phyloP scores from a whole-genome alignment of 2,888 invertebrate species.

The Drosophila nr. medialis region DNA sequence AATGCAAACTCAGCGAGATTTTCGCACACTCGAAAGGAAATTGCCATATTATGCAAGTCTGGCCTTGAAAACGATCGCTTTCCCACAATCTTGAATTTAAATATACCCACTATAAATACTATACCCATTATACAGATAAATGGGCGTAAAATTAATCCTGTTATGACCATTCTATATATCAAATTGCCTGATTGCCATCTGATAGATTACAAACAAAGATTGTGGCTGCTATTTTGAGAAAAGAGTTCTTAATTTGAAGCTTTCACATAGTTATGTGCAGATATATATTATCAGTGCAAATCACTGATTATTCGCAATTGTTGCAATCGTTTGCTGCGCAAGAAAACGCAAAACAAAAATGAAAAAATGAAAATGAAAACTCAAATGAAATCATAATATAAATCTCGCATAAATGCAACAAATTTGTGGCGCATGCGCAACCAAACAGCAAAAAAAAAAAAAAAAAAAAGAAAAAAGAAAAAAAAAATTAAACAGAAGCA shows the following conservation, averaged over 20 bases:
- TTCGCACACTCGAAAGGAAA: conserved; percentile 4
- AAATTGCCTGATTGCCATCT: neutral
- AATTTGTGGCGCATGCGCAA: conserved; percentile 81
- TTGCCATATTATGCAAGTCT: neutral
- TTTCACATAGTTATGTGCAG: neutral
- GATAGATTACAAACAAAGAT: neutral
- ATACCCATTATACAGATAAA: too few species aligned
- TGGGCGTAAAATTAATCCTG: neutral
- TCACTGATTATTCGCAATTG: conserved; percentile 26
- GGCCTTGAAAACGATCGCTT: conserved; percentile 2
- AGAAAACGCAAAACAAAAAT: conserved; percentile 23
- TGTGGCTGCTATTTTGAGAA: neutral
- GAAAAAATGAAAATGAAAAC: conserved; percentile 47
- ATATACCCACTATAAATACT: too few species aligned
- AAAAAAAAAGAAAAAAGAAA: neutral
- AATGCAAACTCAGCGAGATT: conserved; percentile 11
- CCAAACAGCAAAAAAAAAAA: conserved; percentile 35
- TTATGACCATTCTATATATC: neutral
- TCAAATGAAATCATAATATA: conserved; percentile 76
- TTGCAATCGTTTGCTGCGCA: conserved; percentile 55
- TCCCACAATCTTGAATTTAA: neutral
- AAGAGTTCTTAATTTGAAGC: neutral
- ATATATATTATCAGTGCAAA: conserved; percentile 2
- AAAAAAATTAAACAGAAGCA: conserved; percentile 40
- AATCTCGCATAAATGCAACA: conserved; percentile 80